phyloP scores from a whole-genome alignment of 2,888 invertebrate genomes.

The Eilema sororculum region DNA sequence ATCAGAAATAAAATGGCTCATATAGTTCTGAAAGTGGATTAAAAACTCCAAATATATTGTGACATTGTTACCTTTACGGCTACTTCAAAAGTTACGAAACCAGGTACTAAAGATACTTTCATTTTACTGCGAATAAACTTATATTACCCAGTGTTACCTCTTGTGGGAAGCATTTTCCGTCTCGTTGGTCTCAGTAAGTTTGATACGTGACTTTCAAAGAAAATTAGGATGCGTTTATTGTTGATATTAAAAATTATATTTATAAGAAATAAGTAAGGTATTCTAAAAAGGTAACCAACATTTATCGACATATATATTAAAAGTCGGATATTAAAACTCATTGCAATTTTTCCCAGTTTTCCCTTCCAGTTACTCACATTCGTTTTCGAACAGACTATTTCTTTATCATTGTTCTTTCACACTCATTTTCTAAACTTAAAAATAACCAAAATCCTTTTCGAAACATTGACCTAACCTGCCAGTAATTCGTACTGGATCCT shows the following conservation, averaged over 20 bases:
- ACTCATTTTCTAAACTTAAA: no score
- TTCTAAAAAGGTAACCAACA: no score
- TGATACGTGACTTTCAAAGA: slow-evolving; percentile 30
- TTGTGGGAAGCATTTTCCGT: slow-evolving; percentile 39
- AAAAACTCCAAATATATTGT: slow-evolving; percentile 45
- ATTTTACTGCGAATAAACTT: slow-evolving; percentile 46
- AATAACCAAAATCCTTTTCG: no score
- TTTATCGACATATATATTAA: no score
- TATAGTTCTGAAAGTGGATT: slow-evolving; percentile 30
- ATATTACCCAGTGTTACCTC: slow-evolving; percentile 43
- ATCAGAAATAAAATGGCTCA: slow-evolving; percentile 19
- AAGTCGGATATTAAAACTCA: no score
- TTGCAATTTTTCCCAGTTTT: no score
- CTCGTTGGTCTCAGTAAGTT: slow-evolving; percentile 22
- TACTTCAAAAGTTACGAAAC: slow-evolving; percentile 37
- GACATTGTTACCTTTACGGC: slow-evolving; percentile 45
- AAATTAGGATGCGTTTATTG: slow-evolving; percentile 22
- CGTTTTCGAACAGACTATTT: no score
- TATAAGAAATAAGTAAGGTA: no score
- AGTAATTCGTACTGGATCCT: no score
- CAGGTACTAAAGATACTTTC: slow-evolving; percentile 44
- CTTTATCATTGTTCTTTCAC: no score
- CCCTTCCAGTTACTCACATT: no score
- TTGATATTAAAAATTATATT: slow-evolving; percentile 1
- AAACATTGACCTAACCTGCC: no score